Conservation (phyloP, 1,140 invertebrate species). For the Drosophila ercepeae region DNA sequence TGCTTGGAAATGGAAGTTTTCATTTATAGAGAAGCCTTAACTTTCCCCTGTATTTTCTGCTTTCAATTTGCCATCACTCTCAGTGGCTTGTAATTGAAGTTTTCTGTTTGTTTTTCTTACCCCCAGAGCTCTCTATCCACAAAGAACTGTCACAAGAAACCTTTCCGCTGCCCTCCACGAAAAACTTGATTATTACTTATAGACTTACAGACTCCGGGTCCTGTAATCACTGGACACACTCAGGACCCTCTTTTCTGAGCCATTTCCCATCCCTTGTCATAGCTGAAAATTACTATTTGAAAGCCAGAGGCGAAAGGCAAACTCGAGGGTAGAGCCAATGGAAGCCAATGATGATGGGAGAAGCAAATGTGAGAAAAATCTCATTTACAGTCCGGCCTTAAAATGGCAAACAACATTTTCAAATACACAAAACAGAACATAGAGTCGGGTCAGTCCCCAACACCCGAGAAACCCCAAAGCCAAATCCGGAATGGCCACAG, state of each 20-base stretch:
- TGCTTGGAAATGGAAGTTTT: constrained; percentile 38
- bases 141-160: constrained; percentile 43
- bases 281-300: constrained; percentile 53
- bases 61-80: constrained; percentile 26
- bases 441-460: constrained; percentile 3
- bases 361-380: constrained; percentile 56
- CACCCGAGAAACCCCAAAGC: constrained; percentile 28
- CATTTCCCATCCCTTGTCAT: neutral
- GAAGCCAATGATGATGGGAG: constrained; percentile 10
- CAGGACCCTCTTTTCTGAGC: neutral
- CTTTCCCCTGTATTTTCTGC: neutral
- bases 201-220: constrained; percentile 23
- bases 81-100: constrained; percentile 42
- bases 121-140: constrained; percentile 1
- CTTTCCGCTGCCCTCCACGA: constrained; percentile 22
- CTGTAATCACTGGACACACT: constrained; percentile 43
- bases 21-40: constrained; percentile 24
- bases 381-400: constrained; percentile 42
- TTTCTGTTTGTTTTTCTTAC: constrained; percentile 43
- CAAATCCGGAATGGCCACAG: constrained; percentile 41
- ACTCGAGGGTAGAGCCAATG: constrained; percentile 4
- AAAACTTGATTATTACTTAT: constrained; percentile 55
- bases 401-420: constrained; percentile 45
- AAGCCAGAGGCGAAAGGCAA: constrained; percentile 38
- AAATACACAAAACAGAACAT: constrained; percentile 28